Percentiles rank a stretch among this genome's conserved stretches.
phyloP scores from a whole-genome alignment of 1,140 invertebrate species.

The Sweltsa coloradensis region DNA sequence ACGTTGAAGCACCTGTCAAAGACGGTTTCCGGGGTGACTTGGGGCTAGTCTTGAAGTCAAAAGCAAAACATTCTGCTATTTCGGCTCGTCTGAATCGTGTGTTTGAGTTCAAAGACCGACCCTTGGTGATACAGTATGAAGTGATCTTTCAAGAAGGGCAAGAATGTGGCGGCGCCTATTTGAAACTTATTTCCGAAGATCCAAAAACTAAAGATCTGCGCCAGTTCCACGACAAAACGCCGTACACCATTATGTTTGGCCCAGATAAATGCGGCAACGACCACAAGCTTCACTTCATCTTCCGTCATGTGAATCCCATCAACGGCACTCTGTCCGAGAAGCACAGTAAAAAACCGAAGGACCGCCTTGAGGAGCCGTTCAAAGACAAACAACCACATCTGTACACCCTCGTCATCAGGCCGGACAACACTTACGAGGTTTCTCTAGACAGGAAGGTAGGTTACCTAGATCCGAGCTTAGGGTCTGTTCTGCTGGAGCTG shows the following conservation, averaged over 20 bases:
- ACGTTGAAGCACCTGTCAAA: constrained; percentile 62
- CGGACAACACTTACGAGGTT: constrained; percentile 74
- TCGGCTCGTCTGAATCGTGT: constrained; percentile 64
- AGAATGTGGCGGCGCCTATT: constrained; percentile 96
- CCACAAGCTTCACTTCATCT: constrained; percentile 95
- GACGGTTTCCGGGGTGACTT: constrained; percentile 70
- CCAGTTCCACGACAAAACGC: constrained; percentile 88
- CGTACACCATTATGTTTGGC: constrained; percentile 98
- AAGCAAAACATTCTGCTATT: constrained; percentile 94
- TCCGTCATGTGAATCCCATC: constrained; percentile 87
- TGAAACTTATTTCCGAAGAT: constrained; percentile 76
- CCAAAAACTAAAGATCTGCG: constrained; percentile 57
- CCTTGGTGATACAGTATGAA: constrained; percentile 91
- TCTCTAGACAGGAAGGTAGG: constrained; percentile 52
- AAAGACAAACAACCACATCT: constrained; percentile 93
- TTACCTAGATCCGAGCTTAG: too few species aligned
- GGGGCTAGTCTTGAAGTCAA: constrained; percentile 84
- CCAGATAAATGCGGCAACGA: constrained; percentile 98
- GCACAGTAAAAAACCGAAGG: constrained; percentile 81
- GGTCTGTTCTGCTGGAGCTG: too few species aligned
- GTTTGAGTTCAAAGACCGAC: constrained; percentile 69
- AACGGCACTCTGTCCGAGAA: constrained; percentile 84
- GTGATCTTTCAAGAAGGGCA: constrained; percentile 83
- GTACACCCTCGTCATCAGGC: constrained; percentile 78
- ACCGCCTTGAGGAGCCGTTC: constrained; percentile 76